Conservation (phyloP, 2,113 vertebrate species). For the Syrmaticus mikado region DNA sequence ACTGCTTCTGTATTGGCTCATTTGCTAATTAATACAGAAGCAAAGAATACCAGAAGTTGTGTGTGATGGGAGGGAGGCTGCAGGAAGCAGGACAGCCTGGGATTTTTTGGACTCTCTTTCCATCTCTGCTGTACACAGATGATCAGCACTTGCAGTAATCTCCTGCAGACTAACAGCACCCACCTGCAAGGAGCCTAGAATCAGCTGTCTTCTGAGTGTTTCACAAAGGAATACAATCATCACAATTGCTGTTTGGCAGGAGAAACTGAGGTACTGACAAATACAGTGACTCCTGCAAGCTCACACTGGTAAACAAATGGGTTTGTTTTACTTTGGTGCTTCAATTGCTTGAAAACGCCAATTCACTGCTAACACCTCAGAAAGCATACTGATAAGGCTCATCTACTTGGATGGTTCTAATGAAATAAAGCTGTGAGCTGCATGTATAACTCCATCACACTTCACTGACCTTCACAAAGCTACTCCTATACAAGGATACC, state of each 20-base stretch:
- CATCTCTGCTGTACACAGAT: accelerated
- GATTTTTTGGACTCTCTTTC: not conserved
- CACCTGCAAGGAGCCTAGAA: not conserved
- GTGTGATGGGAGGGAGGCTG: not conserved
- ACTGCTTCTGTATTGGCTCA: conserved; percentile 31
- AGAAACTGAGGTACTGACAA: not conserved
- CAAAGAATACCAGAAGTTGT: not conserved
- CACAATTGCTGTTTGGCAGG: not conserved
- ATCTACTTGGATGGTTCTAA: not conserved
- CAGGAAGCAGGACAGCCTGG: accelerated
- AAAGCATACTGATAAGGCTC: not conserved
- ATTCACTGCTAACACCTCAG: not conserved
- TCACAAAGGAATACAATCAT: not conserved
- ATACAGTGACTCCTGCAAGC: accelerated
- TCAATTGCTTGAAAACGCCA: not conserved
- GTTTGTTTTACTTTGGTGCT: not conserved
- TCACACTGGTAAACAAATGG: not conserved
- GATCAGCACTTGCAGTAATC: accelerated
- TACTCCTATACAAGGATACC: not conserved
- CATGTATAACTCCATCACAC: not conserved
- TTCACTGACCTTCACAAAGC: not conserved
- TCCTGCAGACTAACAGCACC: not conserved
- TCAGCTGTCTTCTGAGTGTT: not conserved
- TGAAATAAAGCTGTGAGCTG: not conserved
- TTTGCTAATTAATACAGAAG: conserved; percentile 72